Base-by-base conservation (phyloP, 2,888 invertebrate species). In the Sericinus montela region DNA sequence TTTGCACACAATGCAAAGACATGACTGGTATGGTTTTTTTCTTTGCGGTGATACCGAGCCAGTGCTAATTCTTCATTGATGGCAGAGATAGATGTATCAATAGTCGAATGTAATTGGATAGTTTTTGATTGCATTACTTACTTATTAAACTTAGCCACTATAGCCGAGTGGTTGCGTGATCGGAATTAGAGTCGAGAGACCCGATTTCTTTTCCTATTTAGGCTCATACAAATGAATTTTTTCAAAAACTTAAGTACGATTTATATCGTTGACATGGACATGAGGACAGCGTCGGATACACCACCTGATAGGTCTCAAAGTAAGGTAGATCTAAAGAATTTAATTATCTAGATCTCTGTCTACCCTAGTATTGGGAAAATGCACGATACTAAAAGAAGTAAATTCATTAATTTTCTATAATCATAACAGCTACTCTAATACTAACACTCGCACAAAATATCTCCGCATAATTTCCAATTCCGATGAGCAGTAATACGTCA, bases 1-100 rank as follows among this genome's bases (percentile, higher is more conserved):
- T 72, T 72, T 65, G 73, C 83, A 82, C 75, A 83, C 81, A 83
- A 81, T 81, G 78, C 73, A 69, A 65, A 65, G 72, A 67, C 67
- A 68, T 62, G 66, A 69, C 67, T 65, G 56, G 53, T 51, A 62
- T 58, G 64, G 71, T 80, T 80, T 79, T 37, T 81, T 78, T 72
- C 66, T 57, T 47, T 57, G 55, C 57, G 57, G 65, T 77, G 78
- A 80, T 79, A 72, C 64, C 59, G 62, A 62, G 57, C 60, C 59
- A 67, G 66, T 67, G 72, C 71, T 77, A 77, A 77, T 63, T 67
- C 64, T 63, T 58, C 71, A 73, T 73, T 72, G 70, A 73, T 72
- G 66, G 63, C 63, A 59, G 56, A 56, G 58, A 58, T 55, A 53
- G 58, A 56, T 60, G 60, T 51, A 41, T 46, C 48, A 41, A 51